These are phyloP conservation scores for Pyrochroa serraticornis DNA, from an alignment of 2,888 invertebrate species.

Conservation along the genomic window DNA sequence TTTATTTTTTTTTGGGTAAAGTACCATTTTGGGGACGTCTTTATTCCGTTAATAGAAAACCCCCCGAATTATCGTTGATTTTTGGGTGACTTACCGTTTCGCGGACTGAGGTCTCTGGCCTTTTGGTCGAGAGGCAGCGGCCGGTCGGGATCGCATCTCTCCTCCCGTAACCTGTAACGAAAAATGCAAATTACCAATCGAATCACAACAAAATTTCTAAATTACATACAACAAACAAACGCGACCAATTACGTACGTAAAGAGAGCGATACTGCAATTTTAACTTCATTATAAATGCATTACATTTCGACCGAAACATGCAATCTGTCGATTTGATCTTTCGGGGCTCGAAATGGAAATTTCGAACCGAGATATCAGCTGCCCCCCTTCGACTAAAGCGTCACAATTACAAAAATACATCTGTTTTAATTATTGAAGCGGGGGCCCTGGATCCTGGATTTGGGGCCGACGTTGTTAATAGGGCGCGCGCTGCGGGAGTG, in stretches of 20 bases:
- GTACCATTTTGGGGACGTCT: too few species aligned
- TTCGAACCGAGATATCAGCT: conserved; percentile 35
- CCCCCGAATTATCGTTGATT: neutral
- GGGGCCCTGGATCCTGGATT: conserved; percentile 47
- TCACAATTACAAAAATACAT: conserved; percentile 53
- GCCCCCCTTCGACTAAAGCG: conserved; percentile 28
- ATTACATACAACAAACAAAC: conserved; percentile 44
- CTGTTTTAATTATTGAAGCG: conserved; percentile 55
- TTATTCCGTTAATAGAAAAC: neutral
- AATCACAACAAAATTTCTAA: conserved; percentile 32
- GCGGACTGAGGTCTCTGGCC: conserved; percentile 83
- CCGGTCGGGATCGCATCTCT: conserved; percentile 83
- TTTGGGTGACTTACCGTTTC: conserved; percentile 72
- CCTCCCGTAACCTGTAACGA: conserved; percentile 84
- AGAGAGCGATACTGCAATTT: conserved; percentile 50
- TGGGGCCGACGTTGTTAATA: conserved; percentile 48
- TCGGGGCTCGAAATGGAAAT: conserved; percentile 41
- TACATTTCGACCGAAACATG: conserved; percentile 52
- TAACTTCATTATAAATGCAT: conserved; percentile 57
- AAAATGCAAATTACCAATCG: conserved; percentile 38
- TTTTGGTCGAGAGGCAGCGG: conserved; percentile 81
- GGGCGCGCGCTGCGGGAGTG: conserved; percentile 34
- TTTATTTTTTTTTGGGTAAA: too few species aligned
- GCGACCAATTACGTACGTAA: conserved; percentile 42
- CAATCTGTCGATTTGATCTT: conserved; percentile 54